Evolutionary conservation across 2,888 invertebrate species (phyloP), one percentile per base, ranked within the genome.

Genomic region (Euplexia lucipara): DNA sequence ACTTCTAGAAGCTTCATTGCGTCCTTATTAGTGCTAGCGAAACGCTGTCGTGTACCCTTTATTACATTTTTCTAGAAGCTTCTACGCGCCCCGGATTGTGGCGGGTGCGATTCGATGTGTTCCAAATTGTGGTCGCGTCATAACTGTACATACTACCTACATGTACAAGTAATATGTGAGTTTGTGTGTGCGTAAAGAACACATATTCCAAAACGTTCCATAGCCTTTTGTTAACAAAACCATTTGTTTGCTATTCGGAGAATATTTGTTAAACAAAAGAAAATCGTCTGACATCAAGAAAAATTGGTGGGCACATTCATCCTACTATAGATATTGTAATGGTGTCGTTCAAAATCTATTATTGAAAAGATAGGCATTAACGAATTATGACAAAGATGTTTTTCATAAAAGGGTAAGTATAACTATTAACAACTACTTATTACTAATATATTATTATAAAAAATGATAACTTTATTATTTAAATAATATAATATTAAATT

Each of bases 211-310:
- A n/a, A 49, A 54, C 30, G 3, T 54, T 69, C 57, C 26, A 58
- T 10, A 8, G 34, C 12, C 41, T 61, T 63, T 69, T 69, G 65
- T 62, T 34, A 52, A 32, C 8, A 41, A 49, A 7, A 32, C 44
- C 57, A 54, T 61, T 53, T 78, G 64, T 83, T 67, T 42, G 18
- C 47, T 45, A 53, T 76, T 69, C 56, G 16, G 18, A 64, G 56
- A 49, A 69, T 26, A 41, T 5, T 26, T 26, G 39, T 45, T 20
- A 12, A 41, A 73, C 67, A 70, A 78, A 78, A 62, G 64, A 66
- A 71, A 61, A 70, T 64, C 39, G 59, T 8, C 53, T 34, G 67
- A 52, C 59, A 60, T 68, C 10, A 63, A 20, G 30, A 60, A 58
- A 56, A 16, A 77, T 60, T 14, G 52, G 45, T 53, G 18, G 48